Percentiles rank a stretch among this genome's conserved stretches.
Evolutionary conservation across 2,797 vertebrate species (phyloP).

Genomic region (Anas bernieri): DNA sequence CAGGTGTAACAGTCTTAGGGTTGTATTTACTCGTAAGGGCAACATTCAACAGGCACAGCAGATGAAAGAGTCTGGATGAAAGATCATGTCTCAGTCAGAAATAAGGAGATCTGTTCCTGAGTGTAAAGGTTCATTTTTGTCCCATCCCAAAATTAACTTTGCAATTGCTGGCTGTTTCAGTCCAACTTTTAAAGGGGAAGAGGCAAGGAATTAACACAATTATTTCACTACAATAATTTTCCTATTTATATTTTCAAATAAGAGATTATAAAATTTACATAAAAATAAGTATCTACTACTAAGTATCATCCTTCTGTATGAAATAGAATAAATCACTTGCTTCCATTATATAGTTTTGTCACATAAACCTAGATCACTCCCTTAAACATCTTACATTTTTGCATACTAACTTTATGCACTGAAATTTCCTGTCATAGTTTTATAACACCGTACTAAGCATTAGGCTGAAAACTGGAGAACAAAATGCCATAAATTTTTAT

Average conservation of each 20-base stretch:
- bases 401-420: background rate
- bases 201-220: background rate
- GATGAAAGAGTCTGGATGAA: background rate
- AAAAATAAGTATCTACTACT: background rate
- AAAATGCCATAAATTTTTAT: background rate
- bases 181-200: background rate
- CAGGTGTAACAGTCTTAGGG: background rate
- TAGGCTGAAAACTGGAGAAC: background rate
- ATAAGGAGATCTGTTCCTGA: background rate
- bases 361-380: background rate
- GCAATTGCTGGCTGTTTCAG: background rate
- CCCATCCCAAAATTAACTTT: background rate
- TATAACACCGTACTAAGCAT: background rate
- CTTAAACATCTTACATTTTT: background rate
- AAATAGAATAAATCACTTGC: background rate
- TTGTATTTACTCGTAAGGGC: background rate
- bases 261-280: background rate
- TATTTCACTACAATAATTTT: background rate
- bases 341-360: background rate
- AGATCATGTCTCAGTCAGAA: background rate
- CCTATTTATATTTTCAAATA: background rate
- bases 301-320: background rate
- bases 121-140: background rate
- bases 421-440: background rate
- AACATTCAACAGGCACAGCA: background rate